A percentile compares a stretch with the other conserved stretches of the same genome.
Conservation (phyloP, 2,113 vertebrate species). For the Sinosuthora webbiana region DNA sequence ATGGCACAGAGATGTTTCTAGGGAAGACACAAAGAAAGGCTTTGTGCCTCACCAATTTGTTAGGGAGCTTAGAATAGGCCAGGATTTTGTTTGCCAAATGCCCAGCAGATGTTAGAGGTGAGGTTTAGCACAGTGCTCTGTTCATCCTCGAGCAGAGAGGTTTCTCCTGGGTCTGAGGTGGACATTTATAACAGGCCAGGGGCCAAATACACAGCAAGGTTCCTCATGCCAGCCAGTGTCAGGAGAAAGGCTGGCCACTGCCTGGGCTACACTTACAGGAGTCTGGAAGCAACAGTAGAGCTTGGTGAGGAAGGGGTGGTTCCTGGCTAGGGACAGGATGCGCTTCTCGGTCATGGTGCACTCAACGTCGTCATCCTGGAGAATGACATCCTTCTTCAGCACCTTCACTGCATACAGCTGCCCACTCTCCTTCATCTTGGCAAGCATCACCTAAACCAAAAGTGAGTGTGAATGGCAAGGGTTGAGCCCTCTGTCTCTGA, state of each 20-base stretch:
- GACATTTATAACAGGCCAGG: background rate
- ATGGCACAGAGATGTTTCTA: background rate
- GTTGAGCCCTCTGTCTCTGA: background rate
- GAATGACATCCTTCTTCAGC: conserved; percentile 95
- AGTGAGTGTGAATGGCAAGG: background rate
- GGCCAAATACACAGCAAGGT: background rate
- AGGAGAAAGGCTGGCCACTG: background rate
- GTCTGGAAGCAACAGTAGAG: conserved; percentile 98
- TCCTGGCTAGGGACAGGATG: conserved; percentile 87
- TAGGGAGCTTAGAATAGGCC: background rate
- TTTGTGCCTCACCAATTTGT: background rate
- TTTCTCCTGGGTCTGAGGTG: background rate
- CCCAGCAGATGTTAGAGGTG: background rate
- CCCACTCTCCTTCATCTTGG: conserved; percentile 81
- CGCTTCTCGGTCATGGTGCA: conserved; percentile 98
- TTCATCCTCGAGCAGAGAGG: background rate
- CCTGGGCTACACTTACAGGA: conserved; percentile 73
- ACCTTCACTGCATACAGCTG: conserved; percentile 93
- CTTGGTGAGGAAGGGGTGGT: conserved; percentile 95
- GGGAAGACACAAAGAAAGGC: background rate
- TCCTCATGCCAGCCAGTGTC: background rate
- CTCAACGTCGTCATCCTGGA: conserved; percentile 96
- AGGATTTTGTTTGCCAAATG: background rate
- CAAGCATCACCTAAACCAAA: conserved; percentile 89
- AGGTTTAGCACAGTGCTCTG: background rate